Evolutionary conservation across 92 coral and sea anemone species (phyloP).

Genomic region (Hydrozoanthus gracilis): DNA sequence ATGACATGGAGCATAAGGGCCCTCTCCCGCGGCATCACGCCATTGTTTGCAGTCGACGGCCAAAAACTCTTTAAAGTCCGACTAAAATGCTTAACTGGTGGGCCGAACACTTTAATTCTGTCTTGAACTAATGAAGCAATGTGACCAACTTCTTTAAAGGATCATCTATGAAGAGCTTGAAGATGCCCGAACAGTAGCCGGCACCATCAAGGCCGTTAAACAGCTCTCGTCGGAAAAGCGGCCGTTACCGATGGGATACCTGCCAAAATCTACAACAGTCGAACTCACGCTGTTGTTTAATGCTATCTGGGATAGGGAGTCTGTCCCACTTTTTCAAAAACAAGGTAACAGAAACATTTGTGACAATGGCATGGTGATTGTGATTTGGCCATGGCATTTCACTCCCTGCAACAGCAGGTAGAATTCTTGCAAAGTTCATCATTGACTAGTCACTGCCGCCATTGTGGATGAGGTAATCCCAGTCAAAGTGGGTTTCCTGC

Average conservation of each 20-base stretch:
- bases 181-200: background rate
- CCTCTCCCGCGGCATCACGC: background rate
- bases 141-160: background rate
- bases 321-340: constrained; percentile 36
- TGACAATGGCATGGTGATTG: too few species aligned
- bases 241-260: background rate
- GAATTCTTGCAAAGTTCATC: too few species aligned
- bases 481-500: constrained; percentile 12
- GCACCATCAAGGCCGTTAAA: background rate
- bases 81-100: background rate
- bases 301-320: constrained; percentile 26
- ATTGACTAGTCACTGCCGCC: too few species aligned
- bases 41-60: background rate
- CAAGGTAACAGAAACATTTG: constrained; percentile 39
- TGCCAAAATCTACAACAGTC: constrained; percentile 10
- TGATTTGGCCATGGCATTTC: too few species aligned
- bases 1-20: background rate
- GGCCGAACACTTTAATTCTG: background rate
- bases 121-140: background rate
- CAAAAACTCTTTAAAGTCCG: too few species aligned
- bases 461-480: too few species aligned
- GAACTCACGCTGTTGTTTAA: constrained; percentile 27
- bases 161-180: background rate
- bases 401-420: too few species aligned
- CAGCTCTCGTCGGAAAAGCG: background rate